Percentiles rank a stretch among this genome's conserved stretches.
Conservation (phyloP, 2,888 invertebrate genomes). For the Strigamia transsilvanica region DNA sequence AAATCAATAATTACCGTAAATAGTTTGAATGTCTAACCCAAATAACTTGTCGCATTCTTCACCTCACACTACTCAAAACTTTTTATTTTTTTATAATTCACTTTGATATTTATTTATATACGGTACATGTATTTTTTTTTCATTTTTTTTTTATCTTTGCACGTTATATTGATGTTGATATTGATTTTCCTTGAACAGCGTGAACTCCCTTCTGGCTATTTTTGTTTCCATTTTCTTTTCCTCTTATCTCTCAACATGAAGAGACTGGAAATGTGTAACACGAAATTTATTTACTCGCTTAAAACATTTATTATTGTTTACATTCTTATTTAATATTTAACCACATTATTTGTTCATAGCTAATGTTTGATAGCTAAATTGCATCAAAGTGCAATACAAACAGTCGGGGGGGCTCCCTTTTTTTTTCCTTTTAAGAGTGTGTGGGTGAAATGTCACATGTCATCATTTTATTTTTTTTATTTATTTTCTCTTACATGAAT, state of each 20-base stretch:
- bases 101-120: not conserved
- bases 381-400: not conserved
- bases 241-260: conserved; percentile 12
- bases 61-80: not conserved
- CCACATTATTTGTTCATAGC: not conserved
- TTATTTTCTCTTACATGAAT: not conserved
- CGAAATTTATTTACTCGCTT: conserved; percentile 11
- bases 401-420: not conserved
- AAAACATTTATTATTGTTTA: conserved; percentile 30
- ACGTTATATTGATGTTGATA: conserved; percentile 20
- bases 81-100: not conserved
- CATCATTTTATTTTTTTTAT: not conserved
- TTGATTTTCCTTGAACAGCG: conserved; percentile 24
- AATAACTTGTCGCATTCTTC: too few relatives aligned
- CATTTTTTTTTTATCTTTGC: not conserved
- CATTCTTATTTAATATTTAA: conserved; percentile 26
- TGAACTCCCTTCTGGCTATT: conserved; percentile 30
- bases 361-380: not conserved
- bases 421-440: too few relatives aligned
- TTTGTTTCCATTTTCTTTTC: conserved; percentile 30
- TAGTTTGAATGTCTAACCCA: too few relatives aligned
- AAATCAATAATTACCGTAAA: too few relatives aligned
- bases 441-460: not conserved
- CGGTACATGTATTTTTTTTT: not conserved
- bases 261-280: conserved; percentile 26